These are phyloP conservation scores for Eumaeus atala DNA, from an alignment of 1,140 invertebrate genomes.

Conservation along the genomic window DNA sequence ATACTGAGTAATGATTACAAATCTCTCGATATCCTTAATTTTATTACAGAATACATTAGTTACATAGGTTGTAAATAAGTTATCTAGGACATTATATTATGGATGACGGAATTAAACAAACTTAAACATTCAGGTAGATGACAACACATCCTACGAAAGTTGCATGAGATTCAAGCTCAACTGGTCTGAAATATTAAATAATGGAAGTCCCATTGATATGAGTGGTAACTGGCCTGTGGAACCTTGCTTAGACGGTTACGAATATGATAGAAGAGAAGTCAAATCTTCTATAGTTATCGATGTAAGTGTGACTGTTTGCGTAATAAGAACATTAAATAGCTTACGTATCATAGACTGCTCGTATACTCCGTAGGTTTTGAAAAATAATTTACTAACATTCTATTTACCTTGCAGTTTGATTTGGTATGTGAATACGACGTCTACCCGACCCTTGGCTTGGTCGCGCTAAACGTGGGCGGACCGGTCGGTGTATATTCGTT, in stretches of 20 bases:
- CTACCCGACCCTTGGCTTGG: conserved; percentile 88
- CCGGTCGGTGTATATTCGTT: conserved; percentile 91
- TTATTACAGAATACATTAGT: no score
- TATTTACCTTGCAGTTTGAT: conserved; percentile 80
- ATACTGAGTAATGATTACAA: no score
- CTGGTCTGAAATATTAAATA: conserved; percentile 77
- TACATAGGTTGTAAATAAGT: no score
- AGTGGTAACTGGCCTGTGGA: conserved; percentile 78
- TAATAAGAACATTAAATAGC: neutral
- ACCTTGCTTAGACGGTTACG: conserved; percentile 85
- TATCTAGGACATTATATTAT: conserved; percentile 4
- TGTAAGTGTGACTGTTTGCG: conserved; percentile 71
- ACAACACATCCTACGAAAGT: conserved; percentile 62
- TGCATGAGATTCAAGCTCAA: conserved; percentile 79
- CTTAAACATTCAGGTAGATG: conserved; percentile 57
- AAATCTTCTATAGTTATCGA: conserved; percentile 87
- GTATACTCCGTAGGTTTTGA: neutral
- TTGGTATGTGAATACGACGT: conserved; percentile 89
- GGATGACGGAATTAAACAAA: conserved; percentile 10
- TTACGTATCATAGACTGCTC: conserved; percentile 4
- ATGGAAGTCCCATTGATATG: conserved; percentile 43
- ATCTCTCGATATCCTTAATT: no score
- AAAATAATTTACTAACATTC: neutral
- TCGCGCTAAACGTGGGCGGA: conserved; percentile 87
- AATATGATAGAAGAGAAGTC: conserved; percentile 82